phyloP scores from a whole-genome alignment of 1,140 invertebrate genomes.

The Heterodera carotae region DNA sequence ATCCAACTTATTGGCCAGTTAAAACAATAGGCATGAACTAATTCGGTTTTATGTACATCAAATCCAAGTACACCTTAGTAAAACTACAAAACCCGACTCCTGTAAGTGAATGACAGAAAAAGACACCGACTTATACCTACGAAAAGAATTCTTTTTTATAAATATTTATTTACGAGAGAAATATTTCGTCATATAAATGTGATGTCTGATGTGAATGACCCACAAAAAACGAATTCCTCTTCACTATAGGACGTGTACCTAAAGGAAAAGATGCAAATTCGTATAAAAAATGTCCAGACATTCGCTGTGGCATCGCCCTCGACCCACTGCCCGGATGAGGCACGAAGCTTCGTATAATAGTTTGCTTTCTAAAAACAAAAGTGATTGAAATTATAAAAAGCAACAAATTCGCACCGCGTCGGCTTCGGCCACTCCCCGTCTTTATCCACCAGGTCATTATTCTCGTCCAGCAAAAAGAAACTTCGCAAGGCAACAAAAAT shows the following conservation, averaged over 20 bases:
- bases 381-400: background rate
- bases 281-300: background rate
- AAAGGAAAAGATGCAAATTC: background rate
- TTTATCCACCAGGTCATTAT: background rate
- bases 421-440: background rate
- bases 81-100: no score
- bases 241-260: slow-evolving; percentile 25
- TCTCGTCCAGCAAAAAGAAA: slow-evolving; percentile 10
- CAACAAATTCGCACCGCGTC: background rate
- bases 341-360: slow-evolving; percentile 11
- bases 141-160: no score
- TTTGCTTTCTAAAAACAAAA: slow-evolving; percentile 14
- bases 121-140: no score
- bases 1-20: no score
- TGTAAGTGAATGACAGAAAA: no score
- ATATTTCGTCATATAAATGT: slow-evolving; percentile 11
- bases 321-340: slow-evolving; percentile 23
- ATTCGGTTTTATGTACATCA: no score
- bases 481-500: slow-evolving; percentile 12
- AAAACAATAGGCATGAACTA: no score
- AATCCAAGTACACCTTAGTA: no score
- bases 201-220: slow-evolving; percentile 25
- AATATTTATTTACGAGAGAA: no score
- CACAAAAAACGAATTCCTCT: slow-evolving; percentile 22
- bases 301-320: slow-evolving; percentile 25